Conservation (phyloP, 1,140 invertebrate genomes). For the Arctopsyche grandis region DNA sequence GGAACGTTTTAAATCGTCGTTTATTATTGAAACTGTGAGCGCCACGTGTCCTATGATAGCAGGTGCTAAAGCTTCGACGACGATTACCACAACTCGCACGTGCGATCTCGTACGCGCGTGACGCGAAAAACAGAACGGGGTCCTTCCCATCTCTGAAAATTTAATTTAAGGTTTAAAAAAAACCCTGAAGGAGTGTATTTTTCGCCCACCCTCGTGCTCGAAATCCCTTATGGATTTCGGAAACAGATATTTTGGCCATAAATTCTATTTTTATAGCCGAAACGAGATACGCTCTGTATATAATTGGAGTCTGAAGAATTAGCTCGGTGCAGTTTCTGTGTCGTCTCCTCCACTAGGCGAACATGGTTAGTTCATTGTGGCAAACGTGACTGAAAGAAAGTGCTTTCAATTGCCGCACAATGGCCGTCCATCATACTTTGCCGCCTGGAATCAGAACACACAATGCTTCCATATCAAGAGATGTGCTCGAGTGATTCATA, state of each 20-base stretch:
- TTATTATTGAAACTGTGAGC: background rate
- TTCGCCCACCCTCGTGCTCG: background rate
- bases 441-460: constrained; percentile 9
- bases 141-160: background rate
- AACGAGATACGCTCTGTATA: background rate
- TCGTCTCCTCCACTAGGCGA: too few relatives aligned
- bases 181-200: too few relatives aligned
- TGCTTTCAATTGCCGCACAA: constrained; percentile 22
- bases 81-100: background rate
- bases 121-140: background rate
- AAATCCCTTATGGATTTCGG: background rate
- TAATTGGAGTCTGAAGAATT: background rate
- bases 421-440: constrained; percentile 5
- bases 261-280: background rate
- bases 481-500: background rate
- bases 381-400: constrained; percentile 20
- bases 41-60: background rate
- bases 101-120: background rate
- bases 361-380: background rate
- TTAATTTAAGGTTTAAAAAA: background rate
- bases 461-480: constrained; percentile 3
- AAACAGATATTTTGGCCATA: background rate
- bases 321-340: background rate
- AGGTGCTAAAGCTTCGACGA: background rate
- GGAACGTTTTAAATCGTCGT: background rate